phyloP scores from a whole-genome alignment of 2,113 vertebrate genomes.

The Galbula dea region DNA sequence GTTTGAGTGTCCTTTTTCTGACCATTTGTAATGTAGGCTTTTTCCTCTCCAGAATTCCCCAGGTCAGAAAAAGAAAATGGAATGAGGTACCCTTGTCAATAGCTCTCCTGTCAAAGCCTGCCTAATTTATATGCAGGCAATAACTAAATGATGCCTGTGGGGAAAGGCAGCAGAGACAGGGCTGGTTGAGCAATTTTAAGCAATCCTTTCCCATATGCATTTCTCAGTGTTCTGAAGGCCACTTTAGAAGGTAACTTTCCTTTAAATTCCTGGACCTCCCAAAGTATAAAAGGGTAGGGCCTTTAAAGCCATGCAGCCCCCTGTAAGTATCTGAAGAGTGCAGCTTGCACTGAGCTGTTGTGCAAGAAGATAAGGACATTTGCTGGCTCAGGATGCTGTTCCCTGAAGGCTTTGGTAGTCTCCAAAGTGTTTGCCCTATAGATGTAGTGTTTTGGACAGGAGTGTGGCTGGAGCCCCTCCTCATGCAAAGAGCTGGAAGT shows the following conservation, averaged over 20 bases:
- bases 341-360: not conserved
- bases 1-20: not conserved
- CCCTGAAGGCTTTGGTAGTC: not conserved
- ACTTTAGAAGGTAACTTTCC: not conserved
- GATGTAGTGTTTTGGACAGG: not conserved
- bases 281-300: not conserved
- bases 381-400: not conserved
- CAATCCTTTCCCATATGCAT: not conserved
- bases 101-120: constrained; percentile 23
- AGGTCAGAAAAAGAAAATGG: not conserved
- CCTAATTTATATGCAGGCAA: constrained; percentile 45
- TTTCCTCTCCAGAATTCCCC: not conserved
- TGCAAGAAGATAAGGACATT: not conserved
- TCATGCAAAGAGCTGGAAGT: not conserved
- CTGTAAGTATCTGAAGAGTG: not conserved
- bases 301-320: not conserved
- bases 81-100: constrained; percentile 18
- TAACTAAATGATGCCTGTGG: constrained; percentile 38
- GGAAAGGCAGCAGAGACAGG: constrained; percentile 41
- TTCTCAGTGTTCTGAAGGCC: constrained; percentile 21
- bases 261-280: not conserved
- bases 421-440: not conserved
- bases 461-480: not conserved
- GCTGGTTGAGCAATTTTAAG: constrained; percentile 10
- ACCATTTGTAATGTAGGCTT: not conserved